Percentiles rank a stretch among this genome's conserved stretches.
Evolutionary conservation across 2,113 vertebrate genomes (phyloP).

Genomic region (Centropus bengalensis): DNA sequence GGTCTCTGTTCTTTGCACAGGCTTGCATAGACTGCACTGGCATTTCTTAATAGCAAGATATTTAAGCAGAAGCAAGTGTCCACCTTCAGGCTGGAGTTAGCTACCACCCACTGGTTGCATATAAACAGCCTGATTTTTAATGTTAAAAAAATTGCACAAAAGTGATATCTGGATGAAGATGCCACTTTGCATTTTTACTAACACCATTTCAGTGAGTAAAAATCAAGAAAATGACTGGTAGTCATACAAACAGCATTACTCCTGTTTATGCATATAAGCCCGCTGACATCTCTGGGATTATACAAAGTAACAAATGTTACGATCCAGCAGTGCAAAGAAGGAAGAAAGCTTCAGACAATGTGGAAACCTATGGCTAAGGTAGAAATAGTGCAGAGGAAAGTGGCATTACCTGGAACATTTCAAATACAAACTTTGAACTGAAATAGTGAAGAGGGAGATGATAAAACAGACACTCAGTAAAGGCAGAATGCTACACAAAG

Average conservation of each 20-base stretch:
- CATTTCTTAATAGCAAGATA: neutral
- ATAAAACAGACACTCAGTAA: conserved; percentile 15
- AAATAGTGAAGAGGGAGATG: neutral
- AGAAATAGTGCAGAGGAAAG: neutral
- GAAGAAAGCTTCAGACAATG: neutral
- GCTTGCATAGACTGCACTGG: neutral
- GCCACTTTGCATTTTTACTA: neutral
- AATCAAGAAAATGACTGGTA: neutral
- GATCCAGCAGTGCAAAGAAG: neutral
- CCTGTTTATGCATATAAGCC: neutral
- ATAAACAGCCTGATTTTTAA: neutral
- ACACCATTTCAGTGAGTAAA: neutral
- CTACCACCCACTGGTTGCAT: neutral
- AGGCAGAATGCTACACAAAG: neutral
- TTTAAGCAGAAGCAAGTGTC: neutral
- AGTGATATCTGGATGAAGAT: neutral
- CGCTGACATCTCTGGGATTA: neutral
- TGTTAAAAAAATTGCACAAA: neutral
- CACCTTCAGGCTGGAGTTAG: neutral
- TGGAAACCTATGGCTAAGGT: neutral
- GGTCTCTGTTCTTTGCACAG: neutral
- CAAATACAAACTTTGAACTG: conserved; percentile 11
- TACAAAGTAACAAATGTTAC: neutral
- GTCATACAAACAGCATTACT: neutral
- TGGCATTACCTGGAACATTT: neutral